These are phyloP conservation scores for Sialis lutaria DNA, from an alignment of 2,888 invertebrate genomes.

Conservation along the genomic window DNA sequence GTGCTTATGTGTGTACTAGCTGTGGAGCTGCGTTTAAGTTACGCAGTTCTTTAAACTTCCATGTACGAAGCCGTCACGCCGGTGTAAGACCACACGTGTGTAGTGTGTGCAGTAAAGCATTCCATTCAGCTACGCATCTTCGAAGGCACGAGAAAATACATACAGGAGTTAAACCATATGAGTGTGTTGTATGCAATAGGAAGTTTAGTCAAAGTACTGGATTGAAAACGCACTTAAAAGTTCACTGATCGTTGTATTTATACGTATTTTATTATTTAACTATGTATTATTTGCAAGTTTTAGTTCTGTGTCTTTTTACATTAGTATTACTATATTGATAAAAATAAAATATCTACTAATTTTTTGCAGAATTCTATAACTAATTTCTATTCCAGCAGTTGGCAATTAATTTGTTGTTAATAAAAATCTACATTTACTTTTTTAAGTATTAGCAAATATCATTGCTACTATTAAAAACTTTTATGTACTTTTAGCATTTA, in stretches of 20 bases:
- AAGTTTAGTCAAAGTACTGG: not conserved
- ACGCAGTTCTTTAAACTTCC: slow-evolving; percentile 1
- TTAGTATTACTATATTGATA: too few species aligned
- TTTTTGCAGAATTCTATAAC: too few species aligned
- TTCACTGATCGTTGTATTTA: not conserved
- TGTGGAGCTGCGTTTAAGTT: slow-evolving; percentile 1
- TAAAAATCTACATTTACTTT: too few species aligned
- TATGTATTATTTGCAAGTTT: too few species aligned
- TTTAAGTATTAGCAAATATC: too few species aligned
- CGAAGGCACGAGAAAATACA: not conserved
- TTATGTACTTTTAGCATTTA: too few species aligned
- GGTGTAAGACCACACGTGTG: not conserved
- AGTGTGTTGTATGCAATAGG: not conserved
- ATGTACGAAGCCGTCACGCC: slow-evolving; percentile 1
- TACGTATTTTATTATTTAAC: too few species aligned
- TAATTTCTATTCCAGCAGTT: too few species aligned
- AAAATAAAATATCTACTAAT: too few species aligned
- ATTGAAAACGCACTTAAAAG: not conserved
- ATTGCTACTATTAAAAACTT: too few species aligned
- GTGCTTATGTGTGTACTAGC: not conserved
- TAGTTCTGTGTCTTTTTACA: too few species aligned
- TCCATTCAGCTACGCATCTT: not conserved
- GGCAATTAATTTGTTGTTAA: too few species aligned
- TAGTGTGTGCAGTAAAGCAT: not conserved
- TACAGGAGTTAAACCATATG: not conserved